Evolutionary conservation across 2,113 vertebrate species (phyloP).

Genomic region (Chlorocebus sabaeus): DNA sequence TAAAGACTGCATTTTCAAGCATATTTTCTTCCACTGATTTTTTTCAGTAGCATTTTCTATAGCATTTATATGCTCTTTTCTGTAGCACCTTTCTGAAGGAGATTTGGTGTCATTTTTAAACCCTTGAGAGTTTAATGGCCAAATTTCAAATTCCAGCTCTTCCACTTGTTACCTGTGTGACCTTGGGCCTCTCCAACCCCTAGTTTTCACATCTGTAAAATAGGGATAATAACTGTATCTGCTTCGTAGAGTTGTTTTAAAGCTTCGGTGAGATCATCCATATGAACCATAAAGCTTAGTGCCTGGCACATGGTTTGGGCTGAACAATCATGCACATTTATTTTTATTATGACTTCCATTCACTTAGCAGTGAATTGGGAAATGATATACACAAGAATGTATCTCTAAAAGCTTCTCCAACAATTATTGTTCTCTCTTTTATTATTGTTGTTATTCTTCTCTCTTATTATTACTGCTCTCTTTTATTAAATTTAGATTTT

Average conservation of each 20-base stretch:
- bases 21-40: not conserved
- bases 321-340: fast-evolving
- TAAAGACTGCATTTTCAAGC: not conserved
- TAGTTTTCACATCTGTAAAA: not conserved
- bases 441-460: not conserved
- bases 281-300: not conserved
- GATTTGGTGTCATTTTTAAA: not conserved
- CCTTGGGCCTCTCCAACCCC: not conserved
- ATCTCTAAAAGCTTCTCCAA: not conserved
- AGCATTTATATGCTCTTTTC: not conserved
- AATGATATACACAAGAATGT: not conserved
- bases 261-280: not conserved
- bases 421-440: not conserved
- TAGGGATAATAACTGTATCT: not conserved
- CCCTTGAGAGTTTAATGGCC: not conserved
- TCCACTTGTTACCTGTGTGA: not conserved
- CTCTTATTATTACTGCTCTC: no score
- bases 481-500: not conserved
- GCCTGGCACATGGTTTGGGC: not conserved
- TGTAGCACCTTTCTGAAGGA: not conserved
- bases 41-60: not conserved
- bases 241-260: not conserved
- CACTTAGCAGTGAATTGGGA: not conserved
- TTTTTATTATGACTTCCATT: not conserved
- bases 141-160: not conserved